Base-by-base conservation (phyloP, 1,140 invertebrate genomes). In the Drosophila kurseongensis region DNA sequence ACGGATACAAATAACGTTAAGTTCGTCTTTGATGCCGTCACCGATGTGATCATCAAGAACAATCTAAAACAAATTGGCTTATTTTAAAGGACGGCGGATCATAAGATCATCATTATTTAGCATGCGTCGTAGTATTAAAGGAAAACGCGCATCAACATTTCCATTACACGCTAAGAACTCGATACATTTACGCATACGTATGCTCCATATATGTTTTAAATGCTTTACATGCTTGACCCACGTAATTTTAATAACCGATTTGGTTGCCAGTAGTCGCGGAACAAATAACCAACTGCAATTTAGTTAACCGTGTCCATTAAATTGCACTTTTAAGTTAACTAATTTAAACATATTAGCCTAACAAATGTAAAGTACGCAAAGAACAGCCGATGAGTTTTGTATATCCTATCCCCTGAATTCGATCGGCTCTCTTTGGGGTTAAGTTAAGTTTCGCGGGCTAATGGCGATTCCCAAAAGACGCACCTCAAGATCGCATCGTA, bases 41-140 rank as follows among this genome's bases (percentile, higher is more conserved):
- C 97, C 59, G 97, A 98, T 93, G 97, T 98, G 63, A 97, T 98
- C 80, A 97, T 98, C 91, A 98, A 98, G 91, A 97, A 97, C 91
- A 98, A 98, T 93, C 94, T 98, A 51, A 97, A 97, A 93, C 97
- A 98, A 93, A 97, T 97, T 93, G 98, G 98, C 57, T 94, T 94
- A 71, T 93, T 93, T 86, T 94, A 91, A 89, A 48, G 32, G 50
- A 14, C 18, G 35, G 12, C 29, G 40, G 41, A 10, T 56, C 65
- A 52, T 54, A 50, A 47, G 69, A 57, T 68, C 62, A 62, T 60
- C 56, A 61, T 58, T 65, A 65, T 71, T 58, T 58, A 71, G 58
- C 60, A 65, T 78, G 78, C 83, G 79, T 78, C 63, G 69, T 83
- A 88, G 83, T 88, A 88, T 88, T 88, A 88, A 89, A 79, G 75